Conservation (phyloP, 2,113 vertebrate species). For the Bostrychus sinensis region DNA sequence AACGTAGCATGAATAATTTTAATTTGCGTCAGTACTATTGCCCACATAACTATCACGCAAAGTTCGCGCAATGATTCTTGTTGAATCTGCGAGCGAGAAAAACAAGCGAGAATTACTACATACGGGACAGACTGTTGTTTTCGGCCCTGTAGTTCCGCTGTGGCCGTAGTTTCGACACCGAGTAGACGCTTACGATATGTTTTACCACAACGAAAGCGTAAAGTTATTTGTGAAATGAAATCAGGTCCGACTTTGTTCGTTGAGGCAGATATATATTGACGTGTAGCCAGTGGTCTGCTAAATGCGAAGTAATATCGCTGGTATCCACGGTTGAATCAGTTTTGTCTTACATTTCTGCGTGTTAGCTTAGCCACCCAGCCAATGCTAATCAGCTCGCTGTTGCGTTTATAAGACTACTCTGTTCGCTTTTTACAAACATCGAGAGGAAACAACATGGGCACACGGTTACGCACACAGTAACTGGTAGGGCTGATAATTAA, state of each 20-base stretch:
- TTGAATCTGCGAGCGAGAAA: neutral
- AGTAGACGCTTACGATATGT: slow-evolving; percentile 4
- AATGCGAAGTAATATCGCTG: neutral
- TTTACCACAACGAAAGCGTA: neutral
- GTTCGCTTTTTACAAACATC: slow-evolving; percentile 19
- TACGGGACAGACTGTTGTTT: neutral
- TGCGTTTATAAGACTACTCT: neutral
- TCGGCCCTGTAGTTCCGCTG: slow-evolving; percentile 41
- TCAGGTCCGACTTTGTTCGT: too few species aligned
- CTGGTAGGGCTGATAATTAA: slow-evolving; percentile 32
- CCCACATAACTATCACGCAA: too few species aligned
- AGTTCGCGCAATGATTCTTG: too few species aligned
- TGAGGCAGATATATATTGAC: neutral
- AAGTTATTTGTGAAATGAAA: neutral
- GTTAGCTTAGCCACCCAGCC: slow-evolving; percentile 21
- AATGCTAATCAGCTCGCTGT: slow-evolving; percentile 26
- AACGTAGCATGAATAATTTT: too few species aligned
- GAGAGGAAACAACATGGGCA: slow-evolving; percentile 23
- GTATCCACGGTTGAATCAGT: neutral
- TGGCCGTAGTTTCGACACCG: slow-evolving; percentile 11
- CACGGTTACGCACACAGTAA: neutral
- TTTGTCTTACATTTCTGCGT: neutral
- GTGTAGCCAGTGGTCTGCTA: neutral
- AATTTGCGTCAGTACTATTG: too few species aligned
- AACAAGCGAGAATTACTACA: neutral